Conservation (phyloP, 1,140 invertebrate genomes). For the Babylonia areolata region DNA sequence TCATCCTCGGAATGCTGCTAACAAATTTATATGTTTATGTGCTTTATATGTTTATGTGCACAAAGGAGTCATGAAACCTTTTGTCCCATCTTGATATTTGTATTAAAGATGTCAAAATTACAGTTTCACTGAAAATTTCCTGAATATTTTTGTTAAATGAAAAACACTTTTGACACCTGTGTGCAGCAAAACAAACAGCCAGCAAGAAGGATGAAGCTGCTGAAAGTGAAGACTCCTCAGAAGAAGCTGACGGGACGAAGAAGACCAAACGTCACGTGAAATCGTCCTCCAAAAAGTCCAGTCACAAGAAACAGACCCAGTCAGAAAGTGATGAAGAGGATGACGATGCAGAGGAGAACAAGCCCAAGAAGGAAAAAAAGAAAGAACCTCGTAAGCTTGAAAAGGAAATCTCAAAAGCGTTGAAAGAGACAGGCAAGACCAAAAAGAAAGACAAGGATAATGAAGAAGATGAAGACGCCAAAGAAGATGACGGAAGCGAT, state of each 20-base stretch:
- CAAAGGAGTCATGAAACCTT: too few relatives aligned
- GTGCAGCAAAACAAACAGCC: neutral
- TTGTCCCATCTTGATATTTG: too few relatives aligned
- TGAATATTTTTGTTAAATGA: too few relatives aligned
- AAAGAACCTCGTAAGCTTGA: neutral
- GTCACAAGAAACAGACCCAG: neutral
- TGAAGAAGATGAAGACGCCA: conserved; percentile 18
- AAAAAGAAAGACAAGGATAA: neutral
- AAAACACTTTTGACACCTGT: neutral
- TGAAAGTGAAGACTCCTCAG: neutral
- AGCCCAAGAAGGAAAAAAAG: neutral
- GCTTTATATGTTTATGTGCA: too few relatives aligned
- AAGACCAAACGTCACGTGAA: neutral
- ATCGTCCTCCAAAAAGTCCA: neutral
- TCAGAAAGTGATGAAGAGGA: neutral
- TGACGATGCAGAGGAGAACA: neutral
- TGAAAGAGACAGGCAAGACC: neutral
- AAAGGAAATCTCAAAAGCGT: too few relatives aligned
- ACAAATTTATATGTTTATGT: too few relatives aligned
- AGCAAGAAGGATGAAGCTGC: neutral
- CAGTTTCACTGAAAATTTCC: too few relatives aligned
- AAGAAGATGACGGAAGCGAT: neutral
- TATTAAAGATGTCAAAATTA: too few relatives aligned
- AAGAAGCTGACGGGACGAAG: neutral
- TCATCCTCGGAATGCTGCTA: too few relatives aligned